These are phyloP conservation scores for Colinus virginianus DNA, from an alignment of 2,113 vertebrate genomes.

Conservation along the genomic window DNA sequence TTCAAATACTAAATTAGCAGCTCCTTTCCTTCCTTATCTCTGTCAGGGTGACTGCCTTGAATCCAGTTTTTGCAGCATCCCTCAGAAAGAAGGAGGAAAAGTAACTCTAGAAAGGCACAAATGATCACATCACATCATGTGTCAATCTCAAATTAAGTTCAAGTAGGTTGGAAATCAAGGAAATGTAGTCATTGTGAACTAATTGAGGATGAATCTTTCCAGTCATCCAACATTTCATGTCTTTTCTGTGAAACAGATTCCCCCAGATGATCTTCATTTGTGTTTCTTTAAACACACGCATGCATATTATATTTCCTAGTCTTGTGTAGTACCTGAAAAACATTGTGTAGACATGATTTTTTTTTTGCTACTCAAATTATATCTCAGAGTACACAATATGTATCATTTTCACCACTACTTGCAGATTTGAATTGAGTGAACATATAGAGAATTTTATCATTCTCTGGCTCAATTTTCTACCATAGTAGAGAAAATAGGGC, in stretches of 20 bases:
- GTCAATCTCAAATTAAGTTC: neutral
- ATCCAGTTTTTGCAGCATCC: neutral
- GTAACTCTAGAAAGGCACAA: neutral
- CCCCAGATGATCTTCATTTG: neutral
- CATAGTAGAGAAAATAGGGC: neutral
- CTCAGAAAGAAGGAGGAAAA: neutral
- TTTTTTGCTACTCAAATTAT: neutral
- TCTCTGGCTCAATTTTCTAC: neutral
- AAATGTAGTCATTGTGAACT: neutral
- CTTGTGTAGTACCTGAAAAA: neutral
- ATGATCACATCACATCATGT: neutral
- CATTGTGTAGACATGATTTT: neutral
- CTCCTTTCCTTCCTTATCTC: neutral
- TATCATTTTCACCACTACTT: neutral
- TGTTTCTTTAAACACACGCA: neutral
- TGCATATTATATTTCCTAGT: neutral
- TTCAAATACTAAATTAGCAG: constrained; percentile 4
- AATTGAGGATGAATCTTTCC: neutral
- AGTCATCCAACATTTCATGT: neutral
- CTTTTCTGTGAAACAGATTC: neutral
- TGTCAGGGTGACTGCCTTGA: neutral
- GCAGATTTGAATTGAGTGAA: neutral
- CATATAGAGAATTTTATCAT: neutral
- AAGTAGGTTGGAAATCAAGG: neutral
- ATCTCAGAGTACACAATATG: neutral